Evolutionary conservation across 1,140 invertebrate genomes (phyloP).

Genomic region (Drosophila nikananu): DNA sequence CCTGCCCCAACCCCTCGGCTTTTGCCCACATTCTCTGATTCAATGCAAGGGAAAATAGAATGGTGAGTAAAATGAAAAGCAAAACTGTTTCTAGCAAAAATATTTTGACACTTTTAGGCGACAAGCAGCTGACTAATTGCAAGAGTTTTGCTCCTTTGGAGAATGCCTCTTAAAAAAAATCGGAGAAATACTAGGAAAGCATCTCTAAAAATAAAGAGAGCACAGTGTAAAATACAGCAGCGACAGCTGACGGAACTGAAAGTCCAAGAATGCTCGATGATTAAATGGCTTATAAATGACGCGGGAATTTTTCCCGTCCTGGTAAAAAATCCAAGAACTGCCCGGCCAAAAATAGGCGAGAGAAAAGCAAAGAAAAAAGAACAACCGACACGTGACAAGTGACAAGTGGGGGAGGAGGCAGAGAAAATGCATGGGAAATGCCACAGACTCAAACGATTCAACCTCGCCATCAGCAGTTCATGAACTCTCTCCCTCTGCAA

Average conservation of each 20-base stretch:
- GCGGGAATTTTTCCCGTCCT: conserved; percentile 42
- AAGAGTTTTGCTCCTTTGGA: conserved; percentile 52
- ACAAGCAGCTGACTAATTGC: conserved; percentile 79
- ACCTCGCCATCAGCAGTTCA: neutral
- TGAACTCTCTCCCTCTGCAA: conserved; percentile 5
- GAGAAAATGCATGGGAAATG: conserved; percentile 8
- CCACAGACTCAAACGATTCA: conserved; percentile 11
- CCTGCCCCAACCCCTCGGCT: conserved; percentile 10
- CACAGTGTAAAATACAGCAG: conserved; percentile 58
- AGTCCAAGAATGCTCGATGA: conserved; percentile 55
- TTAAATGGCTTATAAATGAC: conserved; percentile 78
- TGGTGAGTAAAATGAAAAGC: conserved; percentile 33
- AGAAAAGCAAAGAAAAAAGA: conserved; percentile 10
- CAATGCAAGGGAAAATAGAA: conserved; percentile 50
- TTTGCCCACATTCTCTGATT: conserved; percentile 38
- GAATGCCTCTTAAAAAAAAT: conserved; percentile 10
- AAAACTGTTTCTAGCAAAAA: conserved; percentile 57
- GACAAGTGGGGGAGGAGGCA: neutral
- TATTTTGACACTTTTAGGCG: conserved; percentile 77
- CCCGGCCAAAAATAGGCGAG: conserved; percentile 56
- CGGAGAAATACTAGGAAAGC: neutral
- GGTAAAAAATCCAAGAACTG: conserved; percentile 21
- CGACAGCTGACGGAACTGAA: conserved; percentile 69
- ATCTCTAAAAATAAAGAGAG: conserved; percentile 21
- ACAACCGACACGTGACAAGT: conserved; percentile 10